Conservation (phyloP, 1,140 invertebrate genomes). For the Chironomus tepperi region DNA sequence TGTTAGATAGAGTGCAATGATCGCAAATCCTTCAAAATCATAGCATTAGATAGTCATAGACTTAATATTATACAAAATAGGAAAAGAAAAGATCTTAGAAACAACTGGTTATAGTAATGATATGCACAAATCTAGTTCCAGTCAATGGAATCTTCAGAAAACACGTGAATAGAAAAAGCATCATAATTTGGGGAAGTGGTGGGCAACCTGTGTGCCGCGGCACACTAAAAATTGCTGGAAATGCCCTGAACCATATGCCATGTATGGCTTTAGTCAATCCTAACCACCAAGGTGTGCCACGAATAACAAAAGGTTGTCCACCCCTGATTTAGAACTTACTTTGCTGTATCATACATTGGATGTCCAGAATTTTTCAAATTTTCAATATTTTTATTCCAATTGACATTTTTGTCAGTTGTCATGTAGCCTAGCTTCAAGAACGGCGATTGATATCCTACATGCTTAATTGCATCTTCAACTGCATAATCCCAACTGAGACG, state of each 20-base stretch:
- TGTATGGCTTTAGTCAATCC: too few relatives aligned
- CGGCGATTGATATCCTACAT: conserved; percentile 90
- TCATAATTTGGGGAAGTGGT: too few relatives aligned
- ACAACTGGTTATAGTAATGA: background rate
- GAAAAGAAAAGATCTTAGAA: background rate
- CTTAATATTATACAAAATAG: background rate
- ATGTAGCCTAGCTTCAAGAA: conserved; percentile 84
- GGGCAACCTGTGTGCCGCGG: too few relatives aligned
- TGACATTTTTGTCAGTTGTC: conserved; percentile 70
- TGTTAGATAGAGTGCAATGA: background rate
- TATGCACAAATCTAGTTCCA: background rate
- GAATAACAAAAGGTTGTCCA: conserved; percentile 33
- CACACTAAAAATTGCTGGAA: too few relatives aligned
- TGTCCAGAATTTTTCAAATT: conserved; percentile 91
- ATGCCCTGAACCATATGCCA: too few relatives aligned
- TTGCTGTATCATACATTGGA: conserved; percentile 86
- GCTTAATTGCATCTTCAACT: conserved; percentile 87
- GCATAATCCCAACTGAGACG: conserved; percentile 73
- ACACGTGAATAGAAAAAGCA: too few relatives aligned
- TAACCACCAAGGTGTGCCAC: too few relatives aligned
- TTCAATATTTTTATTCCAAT: conserved; percentile 71
- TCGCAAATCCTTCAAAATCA: too few relatives aligned
- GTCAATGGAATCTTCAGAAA: too few relatives aligned
- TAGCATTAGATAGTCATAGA: too few relatives aligned
- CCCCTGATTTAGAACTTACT: conserved; percentile 54